Base-by-base conservation (phyloP, 2,797 vertebrate species). In the Typhlichthys eigenmanni region DNA sequence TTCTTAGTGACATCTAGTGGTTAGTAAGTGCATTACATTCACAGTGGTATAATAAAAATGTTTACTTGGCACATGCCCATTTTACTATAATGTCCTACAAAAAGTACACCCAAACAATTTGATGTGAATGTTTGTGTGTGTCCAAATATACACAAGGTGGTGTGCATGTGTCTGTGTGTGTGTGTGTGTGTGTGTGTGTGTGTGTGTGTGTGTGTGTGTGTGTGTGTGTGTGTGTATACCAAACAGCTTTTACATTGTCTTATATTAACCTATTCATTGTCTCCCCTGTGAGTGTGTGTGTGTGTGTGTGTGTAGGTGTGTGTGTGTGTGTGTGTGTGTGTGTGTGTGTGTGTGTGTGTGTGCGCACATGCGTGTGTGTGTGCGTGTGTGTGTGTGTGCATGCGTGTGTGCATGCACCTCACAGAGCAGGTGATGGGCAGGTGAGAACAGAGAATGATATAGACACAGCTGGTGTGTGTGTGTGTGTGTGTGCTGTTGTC, bases 361-460 rank as follows among this genome's bases (percentile, higher is more conserved):
- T 24, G 24, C 4, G 3, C 0, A 3, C 3, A 4, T 66, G 71
- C 60, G 9, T 5, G n/a, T 10, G 47, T 5, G 55, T 43, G 51
- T 55, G 47, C 38, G 19, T 53, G 53, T 4, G 55, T 43, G 51
- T 55, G 47, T 46, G 19, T 53, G 53, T 4, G 7, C 12, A 38
- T 48, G 32, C 45, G 19, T 55, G 51, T 60, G 56, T 68, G 12
- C 58, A 62, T 57, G 55, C 71, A 2, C 63, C 12, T 57, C 58
- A 61, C 55, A 56, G 53, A 76, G 76, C 86, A 89, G 86, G 85
- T 90, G 87, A 89, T 69, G 62, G 70, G 70, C 89, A 89, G 87
- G 85, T 88, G 87, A 81, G 61, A 59, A 74, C 69, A 69, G 43
- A 54, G 52, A 59, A 69, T 71, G 57, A 64, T 78, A 76, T 71